phyloP scores from a whole-genome alignment of 2,113 vertebrate species.

The Albula goreensis region DNA sequence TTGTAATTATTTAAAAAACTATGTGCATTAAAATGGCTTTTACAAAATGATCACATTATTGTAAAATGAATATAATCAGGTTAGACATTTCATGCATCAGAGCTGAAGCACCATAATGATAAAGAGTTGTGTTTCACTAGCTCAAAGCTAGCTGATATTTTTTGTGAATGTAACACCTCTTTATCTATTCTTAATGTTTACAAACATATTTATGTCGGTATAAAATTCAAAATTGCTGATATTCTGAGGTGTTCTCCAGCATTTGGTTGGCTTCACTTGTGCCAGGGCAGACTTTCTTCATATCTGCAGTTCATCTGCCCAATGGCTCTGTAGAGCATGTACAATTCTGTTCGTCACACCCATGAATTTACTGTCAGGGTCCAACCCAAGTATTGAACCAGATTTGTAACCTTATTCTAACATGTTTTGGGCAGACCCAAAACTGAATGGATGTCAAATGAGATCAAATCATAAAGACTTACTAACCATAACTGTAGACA shows the following conservation, averaged over 20 bases:
- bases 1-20: not conserved
- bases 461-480: too few relatives aligned
- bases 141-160: not conserved
- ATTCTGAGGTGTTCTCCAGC: not conserved
- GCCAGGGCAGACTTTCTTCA: slow-evolving; percentile 26
- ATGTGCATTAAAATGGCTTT: not conserved
- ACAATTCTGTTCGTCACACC: too few relatives aligned
- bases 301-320: slow-evolving; percentile 67
- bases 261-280: not conserved
- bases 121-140: too few relatives aligned
- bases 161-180: not conserved
- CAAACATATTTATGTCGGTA: not conserved
- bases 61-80: too few relatives aligned
- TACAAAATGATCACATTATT: not conserved
- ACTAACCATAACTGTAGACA: not conserved
- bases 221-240: not conserved
- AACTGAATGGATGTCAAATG: too few relatives aligned
- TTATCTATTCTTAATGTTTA: too few relatives aligned
- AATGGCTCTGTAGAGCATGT: slow-evolving; percentile 58
- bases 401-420: too few relatives aligned
- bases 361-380: too few relatives aligned
- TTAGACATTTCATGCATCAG: too few relatives aligned
- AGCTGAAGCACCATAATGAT: too few relatives aligned
- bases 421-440: too few relatives aligned
- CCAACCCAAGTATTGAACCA: too few relatives aligned